A percentile compares a stretch with the other conserved stretches of the same genome.
These are phyloP conservation scores for Pipistrellus pipistrellus DNA, from an alignment of 2,797 vertebrate species.

Conservation along the genomic window DNA sequence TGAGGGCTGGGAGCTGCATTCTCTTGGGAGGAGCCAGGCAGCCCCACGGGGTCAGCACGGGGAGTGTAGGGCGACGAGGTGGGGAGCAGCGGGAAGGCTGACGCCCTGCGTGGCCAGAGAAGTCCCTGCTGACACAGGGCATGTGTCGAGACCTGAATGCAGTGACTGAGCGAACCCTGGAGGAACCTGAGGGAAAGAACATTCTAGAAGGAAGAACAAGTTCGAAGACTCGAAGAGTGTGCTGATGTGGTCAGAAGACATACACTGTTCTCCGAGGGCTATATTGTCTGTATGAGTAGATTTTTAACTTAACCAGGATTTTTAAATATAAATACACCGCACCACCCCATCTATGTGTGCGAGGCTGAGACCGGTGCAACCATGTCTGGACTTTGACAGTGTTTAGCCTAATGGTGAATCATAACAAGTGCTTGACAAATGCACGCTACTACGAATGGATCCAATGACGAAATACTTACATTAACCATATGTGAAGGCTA, in stretches of 20 bases:
- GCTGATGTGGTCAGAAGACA: background rate
- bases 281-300: background rate
- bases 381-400: background rate
- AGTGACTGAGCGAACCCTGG: accelerated
- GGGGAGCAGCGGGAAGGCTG: background rate
- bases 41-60: accelerated
- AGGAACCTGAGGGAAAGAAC: background rate
- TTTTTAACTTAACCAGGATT: background rate
- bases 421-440: background rate
- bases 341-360: background rate
- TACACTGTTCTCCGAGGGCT: background rate
- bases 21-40: no score
- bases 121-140: no score
- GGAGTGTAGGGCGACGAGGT: accelerated
- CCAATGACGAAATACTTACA: background rate
- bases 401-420: background rate
- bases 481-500: accelerated
- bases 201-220: conserved; percentile 4
- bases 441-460: background rate
- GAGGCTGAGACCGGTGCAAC: background rate
- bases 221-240: background rate
- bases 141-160: background rate
- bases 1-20: accelerated
- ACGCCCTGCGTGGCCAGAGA: background rate
- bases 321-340: background rate